These are phyloP conservation scores for Leptonema lineaticorne DNA, from an alignment of 1,140 invertebrate genomes.

Conservation along the genomic window DNA sequence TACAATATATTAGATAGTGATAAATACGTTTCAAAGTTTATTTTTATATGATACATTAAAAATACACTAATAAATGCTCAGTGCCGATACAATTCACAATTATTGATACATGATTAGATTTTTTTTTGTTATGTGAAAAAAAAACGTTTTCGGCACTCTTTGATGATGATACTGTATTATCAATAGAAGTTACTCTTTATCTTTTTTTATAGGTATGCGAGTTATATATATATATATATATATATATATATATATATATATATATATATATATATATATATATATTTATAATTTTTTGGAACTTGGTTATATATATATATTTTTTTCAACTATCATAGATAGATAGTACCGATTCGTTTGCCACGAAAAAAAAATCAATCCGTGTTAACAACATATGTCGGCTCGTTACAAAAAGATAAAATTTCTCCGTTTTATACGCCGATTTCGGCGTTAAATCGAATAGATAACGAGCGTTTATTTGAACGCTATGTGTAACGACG, in stretches of 20 bases:
- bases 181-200: too few relatives aligned
- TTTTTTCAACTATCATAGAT: background rate
- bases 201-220: too few relatives aligned
- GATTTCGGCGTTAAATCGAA: background rate
- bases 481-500: background rate
- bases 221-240: too few relatives aligned
- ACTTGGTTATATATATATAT: background rate
- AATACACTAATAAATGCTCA: background rate
- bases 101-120: conserved; percentile 30
- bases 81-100: background rate
- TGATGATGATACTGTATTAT: conserved; percentile 33
- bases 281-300: background rate
- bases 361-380: conserved; percentile 38
- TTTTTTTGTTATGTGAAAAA: conserved; percentile 27
- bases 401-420: conserved; percentile 37
- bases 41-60: too few relatives aligned
- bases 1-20: too few relatives aligned
- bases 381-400: conserved; percentile 35
- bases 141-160: conserved; percentile 27
- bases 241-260: background rate
- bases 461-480: background rate
- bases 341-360: conserved; percentile 19
- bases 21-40: too few relatives aligned
- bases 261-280: background rate
- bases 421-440: background rate